Conservation (phyloP, 2,888 invertebrate genomes). For the Yponomeuta evonymella region DNA sequence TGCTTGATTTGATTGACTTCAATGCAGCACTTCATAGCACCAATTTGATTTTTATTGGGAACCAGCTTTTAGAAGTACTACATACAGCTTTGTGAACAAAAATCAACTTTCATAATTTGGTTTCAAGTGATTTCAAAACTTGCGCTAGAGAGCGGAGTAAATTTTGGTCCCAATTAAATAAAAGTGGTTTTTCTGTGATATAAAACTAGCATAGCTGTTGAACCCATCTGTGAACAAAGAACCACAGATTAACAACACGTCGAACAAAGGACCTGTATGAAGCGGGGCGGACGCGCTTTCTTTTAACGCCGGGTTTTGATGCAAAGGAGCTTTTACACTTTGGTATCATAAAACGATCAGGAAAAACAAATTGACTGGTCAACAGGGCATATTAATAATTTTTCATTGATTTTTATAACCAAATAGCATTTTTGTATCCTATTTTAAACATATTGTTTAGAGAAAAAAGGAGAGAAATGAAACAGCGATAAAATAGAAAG, state of each 20-base stretch:
- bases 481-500: too few relatives aligned
- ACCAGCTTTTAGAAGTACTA: neutral
- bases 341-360: too few relatives aligned
- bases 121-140: conserved; percentile 6
- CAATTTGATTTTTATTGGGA: conserved; percentile 11
- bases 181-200: conserved; percentile 6
- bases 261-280: too few relatives aligned
- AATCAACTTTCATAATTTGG: neutral
- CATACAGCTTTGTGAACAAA: conserved; percentile 10
- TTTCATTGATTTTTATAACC: too few relatives aligned
- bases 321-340: too few relatives aligned
- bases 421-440: too few relatives aligned
- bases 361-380: too few relatives aligned
- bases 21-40: conserved; percentile 15
- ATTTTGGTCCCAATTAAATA: conserved; percentile 15
- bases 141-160: conserved; percentile 9
- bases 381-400: too few relatives aligned
- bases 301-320: too few relatives aligned
- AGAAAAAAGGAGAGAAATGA: too few relatives aligned
- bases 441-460: too few relatives aligned
- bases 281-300: too few relatives aligned
- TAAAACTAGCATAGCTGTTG: neutral
- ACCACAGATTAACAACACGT: neutral
- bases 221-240: neutral
- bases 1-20: conserved; percentile 34